phyloP scores from a whole-genome alignment of 2,888 invertebrate species.

The Sphaerophoria rueppellii region DNA sequence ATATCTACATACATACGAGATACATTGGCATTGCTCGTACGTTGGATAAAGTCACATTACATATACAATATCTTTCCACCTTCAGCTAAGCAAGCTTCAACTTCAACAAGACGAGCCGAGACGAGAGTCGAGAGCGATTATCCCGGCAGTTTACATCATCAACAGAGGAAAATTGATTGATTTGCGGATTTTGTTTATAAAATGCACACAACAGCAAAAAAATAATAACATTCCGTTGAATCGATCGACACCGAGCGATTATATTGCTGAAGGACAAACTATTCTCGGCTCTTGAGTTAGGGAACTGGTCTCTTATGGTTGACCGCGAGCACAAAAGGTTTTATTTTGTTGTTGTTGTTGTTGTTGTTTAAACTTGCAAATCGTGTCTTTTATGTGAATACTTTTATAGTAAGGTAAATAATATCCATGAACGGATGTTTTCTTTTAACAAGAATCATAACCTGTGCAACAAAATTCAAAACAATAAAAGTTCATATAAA shows the following conservation, averaged over 20 bases:
- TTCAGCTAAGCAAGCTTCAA: slow-evolving; percentile 39
- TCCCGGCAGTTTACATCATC: slow-evolving; percentile 71
- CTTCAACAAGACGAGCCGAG: slow-evolving; percentile 62
- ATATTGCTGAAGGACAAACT: slow-evolving; percentile 55
- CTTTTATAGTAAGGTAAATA: neutral
- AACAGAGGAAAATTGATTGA: slow-evolving; percentile 71
- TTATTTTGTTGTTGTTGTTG: neutral
- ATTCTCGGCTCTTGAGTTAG: neutral
- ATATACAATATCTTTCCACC: slow-evolving; percentile 72
- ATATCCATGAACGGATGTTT: slow-evolving; percentile 34
- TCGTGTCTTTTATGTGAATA: neutral
- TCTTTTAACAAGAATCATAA: slow-evolving; percentile 56
- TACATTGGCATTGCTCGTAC: slow-evolving; percentile 46
- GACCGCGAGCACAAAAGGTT: slow-evolving; percentile 2
- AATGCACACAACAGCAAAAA: slow-evolving; percentile 62
- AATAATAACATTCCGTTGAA: slow-evolving; percentile 61
- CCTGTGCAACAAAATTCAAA: neutral
- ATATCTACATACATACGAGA: neutral
- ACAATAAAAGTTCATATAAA: slow-evolving; percentile 56
- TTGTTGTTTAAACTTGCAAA: slow-evolving; percentile 33
- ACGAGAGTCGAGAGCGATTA: slow-evolving; percentile 68
- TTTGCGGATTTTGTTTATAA: slow-evolving; percentile 70
- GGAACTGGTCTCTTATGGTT: neutral
- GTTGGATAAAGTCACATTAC: slow-evolving; percentile 61
- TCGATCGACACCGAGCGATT: slow-evolving; percentile 56